Evolutionary conservation across 2,888 invertebrate species (phyloP), one percentile per base, ranked within the genome.

Genomic region (Nyleta sp.): DNA sequence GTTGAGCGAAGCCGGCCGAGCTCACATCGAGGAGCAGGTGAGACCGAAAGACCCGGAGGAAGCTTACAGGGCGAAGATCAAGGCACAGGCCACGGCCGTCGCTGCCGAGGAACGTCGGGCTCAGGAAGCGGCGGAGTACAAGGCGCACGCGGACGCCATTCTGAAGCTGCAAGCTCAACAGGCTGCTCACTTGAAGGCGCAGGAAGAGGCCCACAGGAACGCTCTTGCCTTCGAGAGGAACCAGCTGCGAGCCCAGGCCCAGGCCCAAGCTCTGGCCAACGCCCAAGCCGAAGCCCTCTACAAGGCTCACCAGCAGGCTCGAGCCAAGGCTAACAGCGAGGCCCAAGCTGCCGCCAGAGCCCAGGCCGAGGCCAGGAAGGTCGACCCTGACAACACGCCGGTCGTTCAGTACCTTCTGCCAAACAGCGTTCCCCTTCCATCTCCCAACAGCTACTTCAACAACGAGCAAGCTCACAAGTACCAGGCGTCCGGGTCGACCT

Each of bases 111-210:
- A 87, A 2, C 84, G 90, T 10, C 81, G 88, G 3, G 81, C 83
- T n/a, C 88, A 90, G n/a, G 87, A 90, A 40, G 88, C 87, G 1
- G 83, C 87, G 0, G 90, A 88, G 57, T 87, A 87, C 67, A 91
- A 90, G 64, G 90, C 89, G 3, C 90, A 91, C 59, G 83, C 89
- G 0, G 90, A 91, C 28, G 90, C 90, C 0, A 89, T 91, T 53
- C 78, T 86, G 0, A 87, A 89, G 5, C 81, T 90, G 0, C 88
- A 91, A 46, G 89, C 87, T 4, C 89, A 89, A 53, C 90, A 91
- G 24, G 86, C 86, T 1, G 90, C 88, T 7, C 89, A 89, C 20
- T 59, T 91, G 0, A 87, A 84, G 17, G 86, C 87, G 0, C 90
- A 91, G 38, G 90, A 90, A 13, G 86, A 89, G 2, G 88, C 88